These are phyloP conservation scores for Lasiurus borealis DNA, from an alignment of 2,113 vertebrate species.

Conservation along the genomic window DNA sequence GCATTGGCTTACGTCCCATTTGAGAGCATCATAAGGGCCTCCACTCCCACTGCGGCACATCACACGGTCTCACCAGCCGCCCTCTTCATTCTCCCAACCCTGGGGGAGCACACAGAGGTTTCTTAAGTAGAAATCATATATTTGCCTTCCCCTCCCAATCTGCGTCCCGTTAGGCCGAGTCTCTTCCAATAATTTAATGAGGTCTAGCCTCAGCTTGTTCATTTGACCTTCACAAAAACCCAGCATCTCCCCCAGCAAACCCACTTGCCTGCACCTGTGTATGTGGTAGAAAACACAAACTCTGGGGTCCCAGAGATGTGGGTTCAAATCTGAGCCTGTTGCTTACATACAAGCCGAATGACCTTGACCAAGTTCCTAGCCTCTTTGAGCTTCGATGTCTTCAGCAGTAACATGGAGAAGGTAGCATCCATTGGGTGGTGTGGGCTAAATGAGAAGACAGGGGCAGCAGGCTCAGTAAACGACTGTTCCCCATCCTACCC, in stretches of 20 bases:
- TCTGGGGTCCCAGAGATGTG: not conserved
- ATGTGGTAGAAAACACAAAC: not conserved
- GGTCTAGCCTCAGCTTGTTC: not conserved
- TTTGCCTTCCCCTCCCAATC: not conserved
- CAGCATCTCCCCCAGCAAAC: not conserved
- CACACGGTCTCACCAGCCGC: not conserved
- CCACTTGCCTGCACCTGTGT: not conserved
- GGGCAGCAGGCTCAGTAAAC: not conserved
- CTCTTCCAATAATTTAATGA: not conserved
- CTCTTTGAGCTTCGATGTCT: conserved; percentile 27
- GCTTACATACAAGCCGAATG: not conserved
- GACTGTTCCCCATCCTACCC: not conserved
- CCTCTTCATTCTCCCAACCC: not conserved
- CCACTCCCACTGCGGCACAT: not conserved
- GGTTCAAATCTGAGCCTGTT: conserved; percentile 31
- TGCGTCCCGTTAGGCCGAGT: not conserved
- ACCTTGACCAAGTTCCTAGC: conserved; percentile 1
- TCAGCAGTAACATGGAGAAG: not conserved
- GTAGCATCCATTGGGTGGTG: not conserved
- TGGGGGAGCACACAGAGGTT: not conserved
- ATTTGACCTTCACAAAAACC: not conserved
- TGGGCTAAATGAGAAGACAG: conserved; percentile 25
- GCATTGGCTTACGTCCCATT: not conserved
- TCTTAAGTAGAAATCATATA: not conserved
- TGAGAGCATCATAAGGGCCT: not conserved